These are phyloP conservation scores for Dyspetes luteomarginatus DNA, from an alignment of 2,888 invertebrate genomes.

Conservation along the genomic window DNA sequence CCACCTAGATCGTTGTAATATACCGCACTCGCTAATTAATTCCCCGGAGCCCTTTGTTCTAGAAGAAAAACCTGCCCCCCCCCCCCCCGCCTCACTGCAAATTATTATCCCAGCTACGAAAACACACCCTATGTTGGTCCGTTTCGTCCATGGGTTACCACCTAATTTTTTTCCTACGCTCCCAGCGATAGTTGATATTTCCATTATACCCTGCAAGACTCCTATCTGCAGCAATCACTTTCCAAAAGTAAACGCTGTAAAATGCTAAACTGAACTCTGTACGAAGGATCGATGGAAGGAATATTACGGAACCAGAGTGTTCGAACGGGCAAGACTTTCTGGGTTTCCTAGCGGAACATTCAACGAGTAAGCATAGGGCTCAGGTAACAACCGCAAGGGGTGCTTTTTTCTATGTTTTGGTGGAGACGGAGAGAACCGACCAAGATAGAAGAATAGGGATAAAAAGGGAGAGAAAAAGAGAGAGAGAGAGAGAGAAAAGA, in stretches of 20 bases:
- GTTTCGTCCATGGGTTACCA: slow-evolving; percentile 35
- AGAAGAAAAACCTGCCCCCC: slow-evolving; percentile 74
- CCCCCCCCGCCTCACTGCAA: slow-evolving; percentile 72
- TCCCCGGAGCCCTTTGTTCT: slow-evolving; percentile 80
- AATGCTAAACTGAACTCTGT: too few relatives aligned
- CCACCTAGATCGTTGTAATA: slow-evolving; percentile 62
- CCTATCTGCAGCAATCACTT: neutral
- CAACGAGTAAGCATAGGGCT: neutral
- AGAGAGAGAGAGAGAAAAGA: slow-evolving; percentile 56
- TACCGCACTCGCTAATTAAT: slow-evolving; percentile 80
- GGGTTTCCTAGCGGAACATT: neutral
- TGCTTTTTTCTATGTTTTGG: slow-evolving; percentile 59
- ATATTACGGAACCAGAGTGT: slow-evolving; percentile 17
- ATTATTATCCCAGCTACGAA: slow-evolving; percentile 65
- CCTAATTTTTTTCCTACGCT: slow-evolving; percentile 8
- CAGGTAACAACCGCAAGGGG: slow-evolving; percentile 47
- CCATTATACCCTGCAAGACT: neutral
- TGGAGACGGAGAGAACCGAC: slow-evolving; percentile 40
- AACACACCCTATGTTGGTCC: slow-evolving; percentile 18
- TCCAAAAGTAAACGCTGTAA: neutral
- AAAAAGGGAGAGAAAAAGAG: slow-evolving; percentile 10
- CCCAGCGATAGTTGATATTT: neutral
- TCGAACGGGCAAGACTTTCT: neutral
- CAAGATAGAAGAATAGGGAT: slow-evolving; percentile 34
- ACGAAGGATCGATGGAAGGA: slow-evolving; percentile 2